Conservation (phyloP, 2,888 invertebrate species). For the Caenorhabditis zanzibari region DNA sequence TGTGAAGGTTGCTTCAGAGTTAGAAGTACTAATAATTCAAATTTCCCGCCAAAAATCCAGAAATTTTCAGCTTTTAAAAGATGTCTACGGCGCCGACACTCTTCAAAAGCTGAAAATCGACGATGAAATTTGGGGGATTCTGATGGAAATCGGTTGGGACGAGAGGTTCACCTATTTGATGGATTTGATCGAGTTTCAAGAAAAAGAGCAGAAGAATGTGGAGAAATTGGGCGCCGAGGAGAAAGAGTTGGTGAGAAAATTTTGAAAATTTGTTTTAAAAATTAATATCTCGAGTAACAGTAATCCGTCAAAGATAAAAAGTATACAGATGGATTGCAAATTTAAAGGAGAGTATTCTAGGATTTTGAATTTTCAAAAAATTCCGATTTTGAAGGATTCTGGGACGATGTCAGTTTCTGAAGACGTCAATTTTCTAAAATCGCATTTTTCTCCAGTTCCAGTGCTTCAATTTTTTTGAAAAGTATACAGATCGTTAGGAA, state of each 20-base stretch:
- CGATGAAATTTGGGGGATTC: conserved; percentile 57
- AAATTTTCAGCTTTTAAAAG: conserved; percentile 50
- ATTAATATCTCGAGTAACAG: too few relatives aligned
- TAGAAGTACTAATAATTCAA: conserved; percentile 29
- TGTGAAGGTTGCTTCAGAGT: conserved; percentile 57
- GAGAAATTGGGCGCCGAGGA: conserved; percentile 1
- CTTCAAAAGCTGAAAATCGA: conserved; percentile 42
- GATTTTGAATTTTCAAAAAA: too few relatives aligned
- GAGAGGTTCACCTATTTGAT: conserved; percentile 55
- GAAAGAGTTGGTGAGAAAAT: background rate
- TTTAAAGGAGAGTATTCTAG: too few relatives aligned
- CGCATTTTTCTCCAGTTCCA: too few relatives aligned
- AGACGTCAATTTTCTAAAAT: too few relatives aligned
- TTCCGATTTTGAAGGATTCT: too few relatives aligned
- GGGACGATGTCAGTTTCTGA: too few relatives aligned
- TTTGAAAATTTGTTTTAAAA: background rate
- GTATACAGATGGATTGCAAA: too few relatives aligned
- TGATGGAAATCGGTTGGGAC: conserved; percentile 61
- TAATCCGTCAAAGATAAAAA: too few relatives aligned
- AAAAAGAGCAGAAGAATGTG: background rate
- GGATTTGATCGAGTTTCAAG: conserved; percentile 19
- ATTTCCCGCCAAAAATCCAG: too few relatives aligned
- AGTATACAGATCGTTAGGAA: too few relatives aligned
- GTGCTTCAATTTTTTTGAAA: too few relatives aligned
- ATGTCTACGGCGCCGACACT: conserved; percentile 24